A percentile compares a stretch with the other conserved stretches of the same genome.
Conservation (phyloP, 2,113 vertebrate genomes). For the Marmota flaviventris region DNA sequence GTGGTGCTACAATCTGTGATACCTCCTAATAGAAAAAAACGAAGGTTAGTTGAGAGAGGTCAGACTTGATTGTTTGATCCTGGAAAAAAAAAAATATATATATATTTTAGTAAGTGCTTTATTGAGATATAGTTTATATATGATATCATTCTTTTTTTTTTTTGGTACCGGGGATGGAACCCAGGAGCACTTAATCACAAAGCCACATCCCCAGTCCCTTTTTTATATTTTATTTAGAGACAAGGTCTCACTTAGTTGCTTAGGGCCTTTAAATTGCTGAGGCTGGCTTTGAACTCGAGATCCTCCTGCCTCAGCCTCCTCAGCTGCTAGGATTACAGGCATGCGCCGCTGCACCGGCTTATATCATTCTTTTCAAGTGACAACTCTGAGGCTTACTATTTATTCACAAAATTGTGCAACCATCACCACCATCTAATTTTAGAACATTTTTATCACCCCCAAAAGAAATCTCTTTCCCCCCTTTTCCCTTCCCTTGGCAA, state of each 20-base stretch:
- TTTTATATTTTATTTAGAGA: background rate
- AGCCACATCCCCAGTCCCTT: background rate
- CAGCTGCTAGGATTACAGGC: background rate
- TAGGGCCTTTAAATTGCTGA: too few relatives aligned
- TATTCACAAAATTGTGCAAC: background rate
- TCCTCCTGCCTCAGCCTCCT: background rate
- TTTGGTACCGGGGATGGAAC: background rate
- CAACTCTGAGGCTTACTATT: background rate
- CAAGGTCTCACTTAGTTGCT: too few relatives aligned
- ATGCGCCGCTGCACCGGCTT: background rate
- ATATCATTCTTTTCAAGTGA: background rate
- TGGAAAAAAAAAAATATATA: too few relatives aligned
- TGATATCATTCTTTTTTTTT: background rate
- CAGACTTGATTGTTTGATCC: background rate
- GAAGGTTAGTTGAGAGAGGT: background rate
- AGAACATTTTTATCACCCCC: background rate
- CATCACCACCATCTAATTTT: background rate
- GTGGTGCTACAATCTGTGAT: background rate
- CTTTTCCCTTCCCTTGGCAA: background rate
- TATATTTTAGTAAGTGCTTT: background rate
- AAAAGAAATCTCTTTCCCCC: background rate
- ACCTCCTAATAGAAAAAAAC: background rate
- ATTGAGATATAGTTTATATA: background rate
- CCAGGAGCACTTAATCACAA: background rate
- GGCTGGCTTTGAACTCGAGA: too few relatives aligned